These are phyloP conservation scores for Cyanistes caeruleus DNA, from an alignment of 2,113 vertebrate genomes.

Conservation along the genomic window DNA sequence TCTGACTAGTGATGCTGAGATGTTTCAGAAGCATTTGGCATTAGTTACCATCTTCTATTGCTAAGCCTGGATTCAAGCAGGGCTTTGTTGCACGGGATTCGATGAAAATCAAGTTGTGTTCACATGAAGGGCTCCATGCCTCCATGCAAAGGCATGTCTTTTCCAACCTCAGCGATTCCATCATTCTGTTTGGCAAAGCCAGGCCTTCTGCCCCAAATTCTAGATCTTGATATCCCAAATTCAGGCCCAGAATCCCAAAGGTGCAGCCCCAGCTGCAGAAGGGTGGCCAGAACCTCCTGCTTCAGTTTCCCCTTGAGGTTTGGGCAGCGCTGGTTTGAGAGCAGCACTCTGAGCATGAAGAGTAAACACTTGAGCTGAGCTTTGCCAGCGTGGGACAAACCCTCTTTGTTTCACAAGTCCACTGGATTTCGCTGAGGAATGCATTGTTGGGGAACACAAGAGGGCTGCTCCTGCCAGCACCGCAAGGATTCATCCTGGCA, in stretches of 20 bases:
- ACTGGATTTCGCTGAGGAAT: background rate
- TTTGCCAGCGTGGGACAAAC: background rate
- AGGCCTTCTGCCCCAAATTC: background rate
- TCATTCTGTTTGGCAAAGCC: background rate
- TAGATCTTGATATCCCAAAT: background rate
- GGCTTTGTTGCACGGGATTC: rapidly evolving
- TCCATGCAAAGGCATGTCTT: background rate
- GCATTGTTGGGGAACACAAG: slow-evolving; percentile 5
- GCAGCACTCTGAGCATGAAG: background rate
- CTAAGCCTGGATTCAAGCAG: background rate
- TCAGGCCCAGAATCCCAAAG: background rate
- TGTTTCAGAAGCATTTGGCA: background rate
- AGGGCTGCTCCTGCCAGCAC: background rate
- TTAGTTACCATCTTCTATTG: background rate
- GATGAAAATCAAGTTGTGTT: background rate
- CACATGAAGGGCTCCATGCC: background rate
- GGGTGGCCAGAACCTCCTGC: background rate
- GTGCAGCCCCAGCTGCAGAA: background rate
- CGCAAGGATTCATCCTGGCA: background rate
- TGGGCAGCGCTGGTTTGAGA: rapidly evolving
- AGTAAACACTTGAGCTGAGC: background rate
- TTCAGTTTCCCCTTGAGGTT: background rate
- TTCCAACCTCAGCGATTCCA: rapidly evolving
- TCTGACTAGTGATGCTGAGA: background rate
- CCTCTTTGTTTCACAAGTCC: background rate